Evolutionary conservation across 2,113 vertebrate genomes (phyloP), one percentile per base, ranked within the genome.

Genomic region (Syngnathoides biaculeatus): DNA sequence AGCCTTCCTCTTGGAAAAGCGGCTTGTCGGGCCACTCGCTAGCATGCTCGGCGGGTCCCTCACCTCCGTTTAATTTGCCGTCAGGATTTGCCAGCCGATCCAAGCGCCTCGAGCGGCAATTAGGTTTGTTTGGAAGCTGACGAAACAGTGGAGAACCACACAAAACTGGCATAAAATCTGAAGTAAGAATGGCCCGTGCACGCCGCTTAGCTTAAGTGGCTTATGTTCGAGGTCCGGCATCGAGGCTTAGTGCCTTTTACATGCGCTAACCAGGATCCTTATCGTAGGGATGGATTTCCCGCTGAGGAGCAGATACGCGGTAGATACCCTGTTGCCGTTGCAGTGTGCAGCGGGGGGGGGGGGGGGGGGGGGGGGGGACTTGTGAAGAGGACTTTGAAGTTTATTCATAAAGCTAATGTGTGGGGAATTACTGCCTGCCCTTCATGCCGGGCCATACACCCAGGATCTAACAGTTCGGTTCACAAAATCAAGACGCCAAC

Each of bases 51-150:
- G 27, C 27, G 19, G 42, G 19, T 64, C 63, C 63, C 63, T 50
- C 48, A 39, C 64, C 47, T 65, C 45, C 35, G 22, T 39, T 65
- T 65, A 65, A 65, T 65, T 65, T 24, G 30, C 48, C 48, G 53
- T 65, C 43, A 65, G 64, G 48, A 53, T 48, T 65, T 48, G 64
- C 48, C 64, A 53, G 64, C 64, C 39, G 64, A 65, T 65, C 48
- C 64, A 30, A 11, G 27, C 35, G 27, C 48, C 64, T 65, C 20
- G 27, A 48, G 64, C 48, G 11, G 64, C 64, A 65, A 65, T 53
- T 53, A 38, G n/a, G n/a, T 53, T 30, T 52, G 47, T 65, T n/a
- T 27, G 40, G n/a, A 47, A 8, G 63, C 22, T 22, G 38, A 40
- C 13, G 38, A 42, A 55, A 17, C 26, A 57, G 60, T 14, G 39